Percentiles rank a stretch among this genome's conserved stretches.
These are phyloP conservation scores for Delichon dasypus DNA, from an alignment of 2,797 vertebrate genomes.

Conservation along the genomic window DNA sequence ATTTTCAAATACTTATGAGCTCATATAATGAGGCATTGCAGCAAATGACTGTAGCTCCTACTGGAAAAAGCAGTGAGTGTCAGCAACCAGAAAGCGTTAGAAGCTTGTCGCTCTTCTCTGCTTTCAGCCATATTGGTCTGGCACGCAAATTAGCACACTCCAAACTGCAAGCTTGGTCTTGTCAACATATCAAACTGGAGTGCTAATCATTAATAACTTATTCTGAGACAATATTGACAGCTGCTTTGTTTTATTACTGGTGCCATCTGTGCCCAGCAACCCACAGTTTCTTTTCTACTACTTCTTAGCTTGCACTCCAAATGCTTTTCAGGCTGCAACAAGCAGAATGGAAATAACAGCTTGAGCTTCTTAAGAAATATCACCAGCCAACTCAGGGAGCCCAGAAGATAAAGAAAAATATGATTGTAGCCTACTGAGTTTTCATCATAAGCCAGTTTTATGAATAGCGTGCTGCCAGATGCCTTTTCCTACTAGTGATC, in stretches of 20 bases:
- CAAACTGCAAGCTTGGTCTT: constrained; percentile 40
- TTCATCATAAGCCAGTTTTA: background rate
- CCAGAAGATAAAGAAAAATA: background rate
- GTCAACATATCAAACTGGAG: constrained; percentile 61
- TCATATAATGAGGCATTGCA: background rate
- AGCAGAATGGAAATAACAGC: constrained; percentile 59
- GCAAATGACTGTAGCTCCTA: background rate
- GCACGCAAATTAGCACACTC: background rate
- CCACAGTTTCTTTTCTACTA: background rate
- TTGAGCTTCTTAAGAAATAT: constrained; percentile 26
- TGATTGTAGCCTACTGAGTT: background rate
- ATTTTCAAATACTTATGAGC: background rate
- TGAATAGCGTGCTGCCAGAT: background rate
- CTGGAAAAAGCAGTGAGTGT: background rate
- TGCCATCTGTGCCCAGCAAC: constrained; percentile 33
- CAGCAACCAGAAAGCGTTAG: background rate
- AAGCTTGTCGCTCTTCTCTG: background rate
- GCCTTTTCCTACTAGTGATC: background rate
- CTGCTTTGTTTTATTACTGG: constrained; percentile 74
- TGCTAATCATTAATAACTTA: constrained; percentile 64
- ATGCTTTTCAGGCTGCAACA: constrained; percentile 48
- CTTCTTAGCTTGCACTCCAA: background rate
- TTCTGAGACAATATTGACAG: constrained; percentile 73
- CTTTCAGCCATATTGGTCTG: constrained; percentile 16
- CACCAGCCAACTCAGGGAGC: background rate